These are phyloP conservation scores for Dipodomys merriami DNA, from an alignment of 2,113 vertebrate species.

Conservation along the genomic window DNA sequence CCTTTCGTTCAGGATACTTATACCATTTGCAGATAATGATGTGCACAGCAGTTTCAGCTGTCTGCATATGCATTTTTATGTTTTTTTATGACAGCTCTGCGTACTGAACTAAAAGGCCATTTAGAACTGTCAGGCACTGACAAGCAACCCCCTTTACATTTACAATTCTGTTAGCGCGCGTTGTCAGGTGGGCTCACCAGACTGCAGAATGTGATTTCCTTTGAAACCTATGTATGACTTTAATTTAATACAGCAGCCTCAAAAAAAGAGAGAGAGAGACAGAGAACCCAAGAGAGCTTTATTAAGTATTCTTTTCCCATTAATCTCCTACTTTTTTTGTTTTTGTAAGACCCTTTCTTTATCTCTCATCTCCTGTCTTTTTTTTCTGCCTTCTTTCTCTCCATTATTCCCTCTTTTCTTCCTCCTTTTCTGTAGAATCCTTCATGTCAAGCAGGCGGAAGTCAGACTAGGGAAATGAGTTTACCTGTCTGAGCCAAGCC, in stretches of 20 bases:
- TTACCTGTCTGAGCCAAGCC: slow-evolving; percentile 68
- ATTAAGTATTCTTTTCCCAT: slow-evolving; percentile 88
- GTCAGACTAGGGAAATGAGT: slow-evolving; percentile 71
- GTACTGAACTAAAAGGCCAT: slow-evolving; percentile 97
- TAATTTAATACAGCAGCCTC: slow-evolving; percentile 97
- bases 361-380: slow-evolving; percentile 70
- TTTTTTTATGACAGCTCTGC: slow-evolving; percentile 94
- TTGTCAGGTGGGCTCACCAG: slow-evolving; percentile 92
- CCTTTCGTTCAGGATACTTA: slow-evolving; percentile 91
- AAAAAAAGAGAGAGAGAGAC: slow-evolving; percentile 83
- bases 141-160: slow-evolving; percentile 97
- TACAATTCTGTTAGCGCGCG: slow-evolving; percentile 95
- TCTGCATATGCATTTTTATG: slow-evolving; percentile 93
- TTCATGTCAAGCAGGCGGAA: slow-evolving; percentile 54
- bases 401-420: slow-evolving; percentile 67
- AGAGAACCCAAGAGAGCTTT: slow-evolving; percentile 80
- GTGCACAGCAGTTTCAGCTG: slow-evolving; percentile 92
- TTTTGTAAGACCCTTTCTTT: slow-evolving; percentile 72
- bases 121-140: slow-evolving; percentile 98
- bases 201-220: slow-evolving; percentile 90
- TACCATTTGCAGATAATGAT: slow-evolving; percentile 94
- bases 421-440: slow-evolving; percentile 62
- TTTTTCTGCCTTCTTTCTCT: slow-evolving; percentile 10
- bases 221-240: slow-evolving; percentile 93
- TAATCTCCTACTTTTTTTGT: slow-evolving; percentile 83